These are phyloP conservation scores for Cataglyphis rosenhaueri DNA, from an alignment of 2,888 invertebrate genomes.

Conservation along the genomic window DNA sequence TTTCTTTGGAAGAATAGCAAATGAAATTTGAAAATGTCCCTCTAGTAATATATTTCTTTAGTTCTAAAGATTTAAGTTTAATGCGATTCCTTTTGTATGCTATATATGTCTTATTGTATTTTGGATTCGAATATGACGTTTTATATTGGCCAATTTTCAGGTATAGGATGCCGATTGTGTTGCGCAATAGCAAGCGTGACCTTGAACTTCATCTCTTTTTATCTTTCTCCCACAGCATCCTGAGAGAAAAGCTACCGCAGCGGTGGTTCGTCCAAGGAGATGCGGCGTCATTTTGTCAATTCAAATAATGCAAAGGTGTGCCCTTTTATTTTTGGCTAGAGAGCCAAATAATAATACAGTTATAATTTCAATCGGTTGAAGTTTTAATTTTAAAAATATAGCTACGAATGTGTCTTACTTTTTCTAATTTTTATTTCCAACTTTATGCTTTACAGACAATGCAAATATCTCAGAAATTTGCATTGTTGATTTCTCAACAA, in stretches of 20 bases:
- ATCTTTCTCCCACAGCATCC: conserved; percentile 42
- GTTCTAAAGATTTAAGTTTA: background rate
- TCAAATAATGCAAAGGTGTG: background rate
- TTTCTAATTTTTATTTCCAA: background rate
- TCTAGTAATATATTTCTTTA: background rate
- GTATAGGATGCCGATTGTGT: conserved; percentile 19
- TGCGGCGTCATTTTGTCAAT: background rate
- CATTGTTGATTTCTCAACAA: background rate
- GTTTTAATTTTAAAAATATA: background rate
- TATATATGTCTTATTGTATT: background rate
- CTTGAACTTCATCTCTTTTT: conserved; percentile 48
- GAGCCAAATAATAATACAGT: background rate
- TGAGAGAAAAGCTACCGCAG: conserved; percentile 28
- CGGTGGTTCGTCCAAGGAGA: conserved; percentile 11
- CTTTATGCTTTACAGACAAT: background rate
- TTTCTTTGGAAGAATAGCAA: background rate
- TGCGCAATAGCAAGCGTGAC: conserved; percentile 51
- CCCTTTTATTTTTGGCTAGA: background rate
- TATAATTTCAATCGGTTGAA: background rate
- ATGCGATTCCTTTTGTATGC: background rate
- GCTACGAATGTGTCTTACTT: background rate
- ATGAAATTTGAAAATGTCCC: background rate
- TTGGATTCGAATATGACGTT: background rate
- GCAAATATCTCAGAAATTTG: background rate
- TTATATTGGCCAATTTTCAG: conserved; percentile 25